Conservation (phyloP, 2,113 vertebrate species). For the Glaucidium brasilianum region DNA sequence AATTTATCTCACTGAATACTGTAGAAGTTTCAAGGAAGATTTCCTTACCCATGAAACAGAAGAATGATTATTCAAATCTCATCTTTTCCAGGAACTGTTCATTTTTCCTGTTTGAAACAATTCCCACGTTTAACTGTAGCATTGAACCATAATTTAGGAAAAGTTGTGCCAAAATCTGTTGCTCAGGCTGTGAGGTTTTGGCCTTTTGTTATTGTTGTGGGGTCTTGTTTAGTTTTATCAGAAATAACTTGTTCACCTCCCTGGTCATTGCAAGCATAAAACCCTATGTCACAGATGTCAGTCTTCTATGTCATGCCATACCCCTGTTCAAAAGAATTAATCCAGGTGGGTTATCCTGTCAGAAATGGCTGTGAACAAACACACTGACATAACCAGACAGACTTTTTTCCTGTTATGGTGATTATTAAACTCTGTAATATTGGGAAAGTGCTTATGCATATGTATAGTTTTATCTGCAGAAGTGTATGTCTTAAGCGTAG, state of each 20-base stretch:
- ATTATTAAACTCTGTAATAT: not conserved
- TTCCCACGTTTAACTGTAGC: not conserved
- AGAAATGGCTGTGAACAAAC: not conserved
- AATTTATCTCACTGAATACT: not conserved
- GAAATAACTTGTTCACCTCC: not conserved
- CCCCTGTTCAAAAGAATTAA: not conserved
- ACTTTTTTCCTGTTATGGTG: not conserved
- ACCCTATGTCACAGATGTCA: not conserved
- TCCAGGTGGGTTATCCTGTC: not conserved
- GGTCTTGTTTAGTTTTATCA: not conserved
- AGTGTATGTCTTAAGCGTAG: not conserved
- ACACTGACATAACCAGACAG: not conserved
- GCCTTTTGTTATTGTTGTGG: not conserved
- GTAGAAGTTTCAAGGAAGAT: not conserved
- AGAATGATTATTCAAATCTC: not conserved
- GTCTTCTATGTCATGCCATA: not conserved
- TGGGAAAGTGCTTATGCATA: not conserved
- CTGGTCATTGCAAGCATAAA: not conserved
- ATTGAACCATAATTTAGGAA: not conserved
- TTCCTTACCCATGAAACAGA: not conserved
- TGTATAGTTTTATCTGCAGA: not conserved
- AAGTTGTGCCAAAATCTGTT: not conserved
- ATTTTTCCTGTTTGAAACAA: not conserved
- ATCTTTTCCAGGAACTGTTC: not conserved
- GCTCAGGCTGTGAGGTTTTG: not conserved